Percentiles rank a stretch among this genome's conserved stretches.
phyloP scores from a whole-genome alignment of 2,888 invertebrate species.

The Dryadula phaetusa region DNA sequence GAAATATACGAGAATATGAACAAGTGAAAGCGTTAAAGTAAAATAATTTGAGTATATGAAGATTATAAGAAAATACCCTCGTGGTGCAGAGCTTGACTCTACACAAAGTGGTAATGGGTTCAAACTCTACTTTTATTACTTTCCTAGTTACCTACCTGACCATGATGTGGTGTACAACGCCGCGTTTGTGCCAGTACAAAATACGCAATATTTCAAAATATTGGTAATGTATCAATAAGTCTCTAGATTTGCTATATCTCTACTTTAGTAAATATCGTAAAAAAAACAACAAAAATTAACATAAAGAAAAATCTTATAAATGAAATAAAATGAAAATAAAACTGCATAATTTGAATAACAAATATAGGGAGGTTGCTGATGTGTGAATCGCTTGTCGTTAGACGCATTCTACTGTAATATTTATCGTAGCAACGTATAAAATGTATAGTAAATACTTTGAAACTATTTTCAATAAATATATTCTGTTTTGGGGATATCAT shows the following conservation, averaged over 20 bases:
- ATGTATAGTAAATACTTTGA: not conserved
- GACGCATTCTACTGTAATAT: conserved; percentile 9
- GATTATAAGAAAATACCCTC: not conserved
- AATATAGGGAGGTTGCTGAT: conserved; percentile 6
- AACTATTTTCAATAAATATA: not conserved
- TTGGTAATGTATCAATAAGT: no score
- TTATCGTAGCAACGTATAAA: conserved; percentile 7
- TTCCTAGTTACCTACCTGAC: no score
- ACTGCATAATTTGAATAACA: not conserved
- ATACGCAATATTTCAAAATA: no score
- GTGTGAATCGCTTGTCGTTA: conserved; percentile 9
- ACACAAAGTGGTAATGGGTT: not conserved
- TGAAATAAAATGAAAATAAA: conserved; percentile 6
- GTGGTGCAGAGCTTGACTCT: not conserved
- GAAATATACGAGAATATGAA: conserved; percentile 25
- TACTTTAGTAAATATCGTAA: no score
- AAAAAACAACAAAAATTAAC: no score
- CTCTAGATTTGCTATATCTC: no score
- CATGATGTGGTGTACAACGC: no score
- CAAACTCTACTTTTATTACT: not conserved
- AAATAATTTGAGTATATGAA: not conserved
- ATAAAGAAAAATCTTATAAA: not conserved
- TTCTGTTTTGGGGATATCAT: no score
- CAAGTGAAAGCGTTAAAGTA: not conserved
- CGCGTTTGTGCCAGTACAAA: no score